A percentile compares a stretch with the other conserved stretches of the same genome.
Evolutionary conservation across 2,888 invertebrate species (phyloP).

Genomic region (Cantharis lateralis): DNA sequence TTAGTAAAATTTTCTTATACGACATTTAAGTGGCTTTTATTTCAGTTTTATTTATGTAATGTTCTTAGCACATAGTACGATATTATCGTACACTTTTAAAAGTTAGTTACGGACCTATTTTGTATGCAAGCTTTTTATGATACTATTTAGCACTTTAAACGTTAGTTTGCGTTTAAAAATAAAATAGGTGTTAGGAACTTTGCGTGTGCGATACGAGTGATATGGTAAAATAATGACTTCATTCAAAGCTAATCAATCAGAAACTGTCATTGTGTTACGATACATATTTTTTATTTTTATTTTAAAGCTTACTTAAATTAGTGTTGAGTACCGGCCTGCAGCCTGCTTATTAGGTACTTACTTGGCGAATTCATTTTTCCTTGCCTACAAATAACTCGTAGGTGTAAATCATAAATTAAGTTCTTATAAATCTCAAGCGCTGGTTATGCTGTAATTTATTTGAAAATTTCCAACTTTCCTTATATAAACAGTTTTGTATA

Average conservation of each 20-base stretch:
- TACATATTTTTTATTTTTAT: slow-evolving; percentile 10
- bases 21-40: not conserved
- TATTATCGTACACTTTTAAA: slow-evolving; percentile 1
- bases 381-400: not conserved
- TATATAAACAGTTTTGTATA: not conserved
- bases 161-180: slow-evolving; percentile 20
- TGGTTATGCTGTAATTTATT: not conserved
- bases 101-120: slow-evolving; percentile 7
- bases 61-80: slow-evolving; percentile 4
- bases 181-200: slow-evolving; percentile 32
- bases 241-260: slow-evolving; percentile 51
- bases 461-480: not conserved
- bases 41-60: slow-evolving; percentile 1
- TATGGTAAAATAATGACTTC: slow-evolving; percentile 48
- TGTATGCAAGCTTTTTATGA: slow-evolving; percentile 12
- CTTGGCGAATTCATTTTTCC: not conserved
- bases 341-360: not conserved
- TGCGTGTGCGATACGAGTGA: slow-evolving; percentile 45
- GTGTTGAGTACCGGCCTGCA: not conserved
- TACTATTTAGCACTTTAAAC: slow-evolving; percentile 24
- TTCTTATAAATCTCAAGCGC: not conserved
- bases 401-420: not conserved
- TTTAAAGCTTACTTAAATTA: slow-evolving; percentile 13
- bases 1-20: not conserved
- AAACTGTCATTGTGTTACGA: slow-evolving; percentile 44